Evolutionary conservation across 30 jellyfish, hydroid and myxozoan genomes (phyloP).

Genomic region (Turritopsis dohrnii): DNA sequence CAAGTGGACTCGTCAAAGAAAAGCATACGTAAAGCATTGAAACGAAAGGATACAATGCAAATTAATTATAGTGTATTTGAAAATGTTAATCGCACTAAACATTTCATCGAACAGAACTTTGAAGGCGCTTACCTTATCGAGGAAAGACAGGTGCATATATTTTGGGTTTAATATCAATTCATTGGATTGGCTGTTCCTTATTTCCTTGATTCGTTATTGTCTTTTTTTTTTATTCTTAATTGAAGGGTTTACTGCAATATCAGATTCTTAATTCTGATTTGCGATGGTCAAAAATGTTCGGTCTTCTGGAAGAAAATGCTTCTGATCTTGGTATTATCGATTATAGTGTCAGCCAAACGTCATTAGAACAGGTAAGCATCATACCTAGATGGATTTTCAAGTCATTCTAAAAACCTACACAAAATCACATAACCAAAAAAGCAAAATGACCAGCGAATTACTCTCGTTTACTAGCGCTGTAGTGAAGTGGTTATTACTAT

Average conservation of each 20-base stretch:
- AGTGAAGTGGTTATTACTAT: too few species aligned
- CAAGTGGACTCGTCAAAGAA: not conserved
- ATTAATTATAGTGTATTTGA: not conserved
- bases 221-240: not conserved
- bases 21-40: not conserved
- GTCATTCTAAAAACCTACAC: too few species aligned
- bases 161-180: too few species aligned
- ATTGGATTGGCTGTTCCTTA: not conserved
- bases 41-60: not conserved
- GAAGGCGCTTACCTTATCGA: slow-evolving; percentile 62
- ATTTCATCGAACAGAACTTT: slow-evolving; percentile 38
- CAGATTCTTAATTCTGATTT: slow-evolving; percentile 52
- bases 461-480: too few species aligned
- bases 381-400: not conserved
- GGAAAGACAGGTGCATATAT: slow-evolving; percentile 70
- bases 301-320: slow-evolving; percentile 66
- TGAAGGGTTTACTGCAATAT: slow-evolving; percentile 82
- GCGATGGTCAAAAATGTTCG: slow-evolving; percentile 90
- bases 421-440: too few species aligned
- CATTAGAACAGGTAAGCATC: slow-evolving; percentile 79
- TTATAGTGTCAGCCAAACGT: slow-evolving; percentile 92
- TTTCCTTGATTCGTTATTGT: not conserved
- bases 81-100: slow-evolving; percentile 33
- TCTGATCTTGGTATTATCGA: slow-evolving; percentile 56
- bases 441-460: too few species aligned